Percentiles rank a stretch among this genome's conserved stretches.
Evolutionary conservation across 2,797 vertebrate genomes (phyloP).

Genomic region (Oreortyx pictus): DNA sequence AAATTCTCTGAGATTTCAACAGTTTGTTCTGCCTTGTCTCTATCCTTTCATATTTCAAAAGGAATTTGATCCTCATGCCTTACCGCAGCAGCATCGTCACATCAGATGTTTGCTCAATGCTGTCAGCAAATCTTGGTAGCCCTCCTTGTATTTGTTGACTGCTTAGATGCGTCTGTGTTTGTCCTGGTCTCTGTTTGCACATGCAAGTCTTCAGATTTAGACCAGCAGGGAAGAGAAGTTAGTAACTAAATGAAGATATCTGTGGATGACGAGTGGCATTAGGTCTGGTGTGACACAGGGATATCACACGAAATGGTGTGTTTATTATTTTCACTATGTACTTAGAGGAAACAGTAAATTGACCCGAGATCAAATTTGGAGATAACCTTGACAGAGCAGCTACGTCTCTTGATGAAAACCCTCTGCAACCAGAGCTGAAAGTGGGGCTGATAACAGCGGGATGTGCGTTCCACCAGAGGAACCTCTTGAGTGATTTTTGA

Average conservation of each 20-base stretch:
- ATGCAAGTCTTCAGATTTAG: constrained; percentile 55
- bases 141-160: constrained; percentile 63
- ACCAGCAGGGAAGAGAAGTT: constrained; percentile 14
- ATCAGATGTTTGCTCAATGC: constrained; percentile 54
- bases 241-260: not conserved
- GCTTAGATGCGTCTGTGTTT: constrained; percentile 55
- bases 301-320: fast-evolving
- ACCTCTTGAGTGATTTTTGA: not conserved
- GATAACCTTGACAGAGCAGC: constrained; percentile 42
- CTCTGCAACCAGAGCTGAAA: not conserved
- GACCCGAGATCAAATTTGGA: constrained; percentile 10
- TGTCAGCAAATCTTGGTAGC: constrained; percentile 60
- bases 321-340: constrained; percentile 29
- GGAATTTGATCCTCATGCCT: constrained; percentile 49
- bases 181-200: constrained; percentile 62
- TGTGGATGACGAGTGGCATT: not conserved
- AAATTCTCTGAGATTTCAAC: constrained; percentile 24
- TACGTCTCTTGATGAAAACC: constrained; percentile 19
- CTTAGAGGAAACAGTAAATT: constrained; percentile 55
- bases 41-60: constrained; percentile 38
- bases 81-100: constrained; percentile 28
- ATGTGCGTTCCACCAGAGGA: not conserved
- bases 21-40: constrained; percentile 45
- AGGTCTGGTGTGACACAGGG: not conserved
- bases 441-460: not conserved